Percentiles rank a stretch among this genome's conserved stretches.
Conservation (phyloP, 2,113 vertebrate species). For the Seriola rivoliana region DNA sequence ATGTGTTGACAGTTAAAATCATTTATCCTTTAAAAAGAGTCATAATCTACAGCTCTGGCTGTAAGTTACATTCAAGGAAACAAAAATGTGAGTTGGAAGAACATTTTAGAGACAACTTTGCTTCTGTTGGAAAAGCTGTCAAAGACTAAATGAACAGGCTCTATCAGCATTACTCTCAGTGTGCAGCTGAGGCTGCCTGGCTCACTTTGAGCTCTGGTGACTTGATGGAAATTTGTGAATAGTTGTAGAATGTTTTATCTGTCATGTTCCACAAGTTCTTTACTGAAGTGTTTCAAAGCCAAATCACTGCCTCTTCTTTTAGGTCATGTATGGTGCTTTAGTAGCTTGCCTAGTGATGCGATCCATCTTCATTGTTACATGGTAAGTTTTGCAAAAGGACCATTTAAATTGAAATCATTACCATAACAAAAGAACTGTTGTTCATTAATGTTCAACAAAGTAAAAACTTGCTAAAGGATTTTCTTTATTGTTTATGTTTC, state of each 20-base stretch:
- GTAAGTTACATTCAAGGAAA: neutral
- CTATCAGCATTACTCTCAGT: neutral
- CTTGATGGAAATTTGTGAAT: neutral
- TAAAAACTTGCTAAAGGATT: neutral
- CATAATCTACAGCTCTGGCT: neutral
- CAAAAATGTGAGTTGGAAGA: neutral
- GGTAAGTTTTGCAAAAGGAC: conserved; percentile 85
- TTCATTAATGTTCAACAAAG: neutral
- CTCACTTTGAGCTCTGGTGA: neutral
- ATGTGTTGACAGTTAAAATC: neutral
- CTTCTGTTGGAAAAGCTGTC: neutral
- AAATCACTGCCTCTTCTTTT: conserved; percentile 2
- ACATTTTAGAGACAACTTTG: neutral
- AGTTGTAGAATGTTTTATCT: neutral
- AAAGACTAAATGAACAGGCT: neutral
- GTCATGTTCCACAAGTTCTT: neutral
- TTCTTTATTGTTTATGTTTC: conserved; percentile 14
- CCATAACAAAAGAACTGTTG: neutral
- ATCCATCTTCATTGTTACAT: conserved; percentile 96
- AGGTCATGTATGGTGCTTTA: conserved; percentile 97
- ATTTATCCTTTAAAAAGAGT: neutral
- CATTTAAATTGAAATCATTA: neutral
- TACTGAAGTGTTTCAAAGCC: neutral
- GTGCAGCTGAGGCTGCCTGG: neutral
- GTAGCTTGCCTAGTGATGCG: conserved; percentile 93